phyloP scores from a whole-genome alignment of 1,140 invertebrate genomes.

The Stenopsyche tienmushanensis region DNA sequence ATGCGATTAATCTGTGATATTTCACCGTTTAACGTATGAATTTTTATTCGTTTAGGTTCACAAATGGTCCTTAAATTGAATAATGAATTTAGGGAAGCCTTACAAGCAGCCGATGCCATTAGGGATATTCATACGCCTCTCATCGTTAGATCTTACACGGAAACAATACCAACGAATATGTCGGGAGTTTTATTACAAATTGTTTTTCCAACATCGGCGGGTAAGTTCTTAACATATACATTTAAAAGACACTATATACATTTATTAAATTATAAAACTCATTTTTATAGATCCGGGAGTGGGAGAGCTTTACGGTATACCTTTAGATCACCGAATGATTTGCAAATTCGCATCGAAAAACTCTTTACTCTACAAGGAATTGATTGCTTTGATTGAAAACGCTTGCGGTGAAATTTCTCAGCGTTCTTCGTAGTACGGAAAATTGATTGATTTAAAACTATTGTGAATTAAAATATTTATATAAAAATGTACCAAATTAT shows the following conservation, averaged over 20 bases:
- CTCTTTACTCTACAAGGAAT: constrained; percentile 66
- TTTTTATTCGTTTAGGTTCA: constrained; percentile 1
- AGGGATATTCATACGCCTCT: background rate
- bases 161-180: constrained; percentile 26
- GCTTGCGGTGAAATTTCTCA: constrained; percentile 3
- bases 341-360: constrained; percentile 67
- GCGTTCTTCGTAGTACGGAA: too few species aligned
- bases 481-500: background rate
- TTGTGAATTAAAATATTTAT: background rate
- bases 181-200: constrained; percentile 19
- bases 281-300: constrained; percentile 62
- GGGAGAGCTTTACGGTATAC: constrained; percentile 64
- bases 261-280: constrained; percentile 8
- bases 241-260: background rate
- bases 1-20: background rate
- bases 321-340: constrained; percentile 69
- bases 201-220: constrained; percentile 22
- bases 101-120: background rate
- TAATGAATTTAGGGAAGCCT: constrained; percentile 17
- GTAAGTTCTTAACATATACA: constrained; percentile 9
- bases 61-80: constrained; percentile 16
- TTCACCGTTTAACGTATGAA: background rate
- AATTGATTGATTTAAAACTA: too few species aligned
- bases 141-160: constrained; percentile 5
- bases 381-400: constrained; percentile 57